Evolutionary conservation across 2,113 vertebrate genomes (phyloP).

Genomic region (Dicerorhinus sumatrensis): DNA sequence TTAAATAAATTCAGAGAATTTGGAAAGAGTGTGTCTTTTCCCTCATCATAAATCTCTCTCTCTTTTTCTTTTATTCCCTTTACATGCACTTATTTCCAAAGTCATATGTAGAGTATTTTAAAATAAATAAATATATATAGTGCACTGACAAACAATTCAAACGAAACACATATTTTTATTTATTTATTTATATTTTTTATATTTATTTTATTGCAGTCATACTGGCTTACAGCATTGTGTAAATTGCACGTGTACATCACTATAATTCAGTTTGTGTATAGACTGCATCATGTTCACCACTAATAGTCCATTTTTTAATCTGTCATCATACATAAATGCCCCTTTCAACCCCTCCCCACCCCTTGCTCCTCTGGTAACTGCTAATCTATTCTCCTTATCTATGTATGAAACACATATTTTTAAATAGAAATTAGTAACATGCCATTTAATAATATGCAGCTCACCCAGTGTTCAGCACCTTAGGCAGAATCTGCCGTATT

Average conservation of each 20-base stretch:
- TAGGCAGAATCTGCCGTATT: neutral
- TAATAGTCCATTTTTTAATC: too few relatives aligned
- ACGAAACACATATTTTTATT: neutral
- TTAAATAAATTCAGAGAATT: conserved; percentile 4
- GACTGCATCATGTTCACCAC: too few relatives aligned
- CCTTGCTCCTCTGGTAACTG: too few relatives aligned
- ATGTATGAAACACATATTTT: neutral
- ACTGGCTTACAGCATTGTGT: too few relatives aligned
- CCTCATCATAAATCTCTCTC: neutral
- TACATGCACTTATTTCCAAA: neutral
- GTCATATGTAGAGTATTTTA: neutral
- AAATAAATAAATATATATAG: neutral
- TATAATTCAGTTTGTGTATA: too few relatives aligned
- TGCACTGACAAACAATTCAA: neutral
- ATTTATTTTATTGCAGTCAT: too few relatives aligned
- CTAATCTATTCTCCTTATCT: too few relatives aligned
- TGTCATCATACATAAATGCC: too few relatives aligned
- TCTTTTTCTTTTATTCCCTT: neutral
- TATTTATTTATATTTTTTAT: too few relatives aligned
- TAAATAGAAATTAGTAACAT: neutral
- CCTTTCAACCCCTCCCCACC: too few relatives aligned
- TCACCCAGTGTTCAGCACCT: neutral
- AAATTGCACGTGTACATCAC: too few relatives aligned
- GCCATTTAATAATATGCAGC: neutral
- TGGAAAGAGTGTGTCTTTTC: neutral